A percentile compares a stretch with the other conserved stretches of the same genome.
phyloP scores from a whole-genome alignment of 2,888 invertebrate species.

The Euplexia lucipara region DNA sequence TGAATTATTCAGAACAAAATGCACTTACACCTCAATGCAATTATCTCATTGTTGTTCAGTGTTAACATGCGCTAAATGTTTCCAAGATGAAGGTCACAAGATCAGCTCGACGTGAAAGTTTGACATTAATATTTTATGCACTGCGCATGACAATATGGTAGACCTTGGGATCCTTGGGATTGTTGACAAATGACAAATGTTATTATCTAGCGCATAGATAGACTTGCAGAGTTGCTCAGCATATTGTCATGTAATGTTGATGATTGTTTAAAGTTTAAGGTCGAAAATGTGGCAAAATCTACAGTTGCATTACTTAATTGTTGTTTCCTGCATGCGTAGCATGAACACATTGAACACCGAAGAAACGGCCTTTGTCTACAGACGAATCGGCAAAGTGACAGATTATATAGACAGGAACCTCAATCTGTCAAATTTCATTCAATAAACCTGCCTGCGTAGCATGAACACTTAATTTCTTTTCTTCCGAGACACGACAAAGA shows the following conservation, averaged over 20 bases:
- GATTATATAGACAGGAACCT: too few species aligned
- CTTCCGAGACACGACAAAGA: too few species aligned
- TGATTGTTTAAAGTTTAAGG: slow-evolving; percentile 27
- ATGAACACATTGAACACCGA: too few species aligned
- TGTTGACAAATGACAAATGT: slow-evolving; percentile 47
- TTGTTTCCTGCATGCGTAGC: too few species aligned
- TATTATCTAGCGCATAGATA: slow-evolving; percentile 36
- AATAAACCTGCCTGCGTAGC: too few species aligned
- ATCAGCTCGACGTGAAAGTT: slow-evolving; percentile 68
- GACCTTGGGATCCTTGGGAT: slow-evolving; percentile 55
- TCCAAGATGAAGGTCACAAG: slow-evolving; percentile 58
- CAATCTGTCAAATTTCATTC: too few species aligned
- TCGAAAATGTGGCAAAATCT: slow-evolving; percentile 4
- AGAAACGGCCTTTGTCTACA: too few species aligned
- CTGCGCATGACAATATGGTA: slow-evolving; percentile 46
- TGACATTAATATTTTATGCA: slow-evolving; percentile 64
- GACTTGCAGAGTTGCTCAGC: slow-evolving; percentile 17
- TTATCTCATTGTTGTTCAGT: slow-evolving; percentile 35
- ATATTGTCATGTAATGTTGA: slow-evolving; percentile 28
- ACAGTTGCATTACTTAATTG: too few species aligned
- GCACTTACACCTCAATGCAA: slow-evolving; percentile 22
- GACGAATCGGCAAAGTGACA: too few species aligned
- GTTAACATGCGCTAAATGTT: slow-evolving; percentile 51
- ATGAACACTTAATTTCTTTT: too few species aligned
- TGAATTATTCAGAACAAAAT: slow-evolving; percentile 29